Percentiles rank a stretch among this genome's conserved stretches.
Evolutionary conservation across 2,797 vertebrate genomes (phyloP).

Genomic region (Chlorospingus semifuscus): DNA sequence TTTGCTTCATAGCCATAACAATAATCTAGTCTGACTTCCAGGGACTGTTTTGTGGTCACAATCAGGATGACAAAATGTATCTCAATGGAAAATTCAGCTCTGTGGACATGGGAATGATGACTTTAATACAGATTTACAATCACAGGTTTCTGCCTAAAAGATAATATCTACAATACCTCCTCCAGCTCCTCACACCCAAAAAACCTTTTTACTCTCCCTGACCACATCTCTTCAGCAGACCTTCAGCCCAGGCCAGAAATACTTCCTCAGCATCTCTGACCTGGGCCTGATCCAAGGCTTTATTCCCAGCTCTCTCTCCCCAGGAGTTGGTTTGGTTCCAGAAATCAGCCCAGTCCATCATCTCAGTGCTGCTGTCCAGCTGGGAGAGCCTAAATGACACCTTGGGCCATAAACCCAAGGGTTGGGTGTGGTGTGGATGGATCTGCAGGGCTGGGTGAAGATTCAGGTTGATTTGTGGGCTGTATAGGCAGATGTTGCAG

Average conservation of each 20-base stretch:
- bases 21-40: not conserved
- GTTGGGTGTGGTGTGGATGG: accelerated
- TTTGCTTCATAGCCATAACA: not conserved
- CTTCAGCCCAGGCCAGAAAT: not conserved
- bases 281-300: not conserved
- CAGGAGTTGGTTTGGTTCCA: not conserved
- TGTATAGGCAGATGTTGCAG: not conserved
- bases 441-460: not conserved
- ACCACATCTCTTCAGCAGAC: not conserved
- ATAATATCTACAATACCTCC: too few species aligned
- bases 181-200: not conserved
- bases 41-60: not conserved
- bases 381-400: not conserved
- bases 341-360: not conserved
- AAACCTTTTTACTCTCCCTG: not conserved
- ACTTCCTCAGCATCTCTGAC: not conserved
- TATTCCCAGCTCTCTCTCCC: not conserved
- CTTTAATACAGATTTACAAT: not conserved
- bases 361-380: not conserved
- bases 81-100: not conserved
- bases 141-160: not conserved
- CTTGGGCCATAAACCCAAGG: not conserved
- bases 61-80: not conserved
- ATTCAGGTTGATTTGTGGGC: not conserved
- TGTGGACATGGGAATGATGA: not conserved